These are phyloP conservation scores for Athrips mouffetella DNA, from an alignment of 2,888 invertebrate species.

Conservation along the genomic window DNA sequence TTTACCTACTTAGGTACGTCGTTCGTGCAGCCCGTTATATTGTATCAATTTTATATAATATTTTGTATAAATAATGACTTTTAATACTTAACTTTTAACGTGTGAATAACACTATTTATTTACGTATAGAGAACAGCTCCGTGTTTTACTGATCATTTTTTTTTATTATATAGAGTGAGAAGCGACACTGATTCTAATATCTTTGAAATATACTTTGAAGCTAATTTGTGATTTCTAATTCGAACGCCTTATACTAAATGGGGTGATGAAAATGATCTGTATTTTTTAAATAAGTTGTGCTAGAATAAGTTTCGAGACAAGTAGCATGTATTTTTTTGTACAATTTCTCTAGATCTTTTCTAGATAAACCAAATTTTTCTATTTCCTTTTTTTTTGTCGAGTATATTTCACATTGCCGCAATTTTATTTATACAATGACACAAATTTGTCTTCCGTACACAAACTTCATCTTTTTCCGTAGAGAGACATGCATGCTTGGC, in stretches of 20 bases:
- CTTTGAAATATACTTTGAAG: conserved; percentile 66
- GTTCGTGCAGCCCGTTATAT: not conserved
- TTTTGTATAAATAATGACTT: conserved; percentile 65
- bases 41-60: conserved; percentile 34
- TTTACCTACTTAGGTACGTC: not conserved
- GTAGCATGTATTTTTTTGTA: too few species aligned
- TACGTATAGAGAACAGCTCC: conserved; percentile 74
- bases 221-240: conserved; percentile 69
- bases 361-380: too few species aligned
- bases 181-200: conserved; percentile 73
- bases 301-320: not conserved
- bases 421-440: too few species aligned
- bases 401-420: too few species aligned
- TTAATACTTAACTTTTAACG: conserved; percentile 61
- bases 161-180: conserved; percentile 50
- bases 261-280: conserved; percentile 38
- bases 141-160: conserved; percentile 42
- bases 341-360: too few species aligned
- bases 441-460: too few species aligned
- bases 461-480: too few species aligned
- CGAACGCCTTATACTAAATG: conserved; percentile 54
- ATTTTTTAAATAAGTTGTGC: conserved; percentile 2
- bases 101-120: conserved; percentile 67
- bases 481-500: too few species aligned
- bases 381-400: too few species aligned